phyloP scores from a whole-genome alignment of 1,140 invertebrate genomes.

The Palaemon carinicauda region DNA sequence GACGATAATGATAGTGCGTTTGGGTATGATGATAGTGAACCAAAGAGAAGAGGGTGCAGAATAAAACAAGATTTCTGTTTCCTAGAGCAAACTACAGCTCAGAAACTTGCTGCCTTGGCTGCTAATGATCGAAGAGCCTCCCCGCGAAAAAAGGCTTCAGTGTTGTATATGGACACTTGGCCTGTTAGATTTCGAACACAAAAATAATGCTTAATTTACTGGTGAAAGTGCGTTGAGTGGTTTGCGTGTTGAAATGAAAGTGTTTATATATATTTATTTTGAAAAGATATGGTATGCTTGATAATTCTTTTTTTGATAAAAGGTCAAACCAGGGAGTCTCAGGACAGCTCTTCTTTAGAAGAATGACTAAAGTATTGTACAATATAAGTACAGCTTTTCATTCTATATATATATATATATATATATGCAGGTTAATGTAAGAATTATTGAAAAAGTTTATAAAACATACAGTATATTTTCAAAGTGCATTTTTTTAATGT shows the following conservation, averaged over 20 bases:
- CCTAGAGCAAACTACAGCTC: conserved; percentile 37
- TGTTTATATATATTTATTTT: conserved; percentile 57
- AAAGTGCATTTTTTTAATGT: too few relatives aligned
- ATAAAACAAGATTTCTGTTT: conserved; percentile 43
- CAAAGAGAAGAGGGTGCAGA: conserved; percentile 44
- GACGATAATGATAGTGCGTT: conserved; percentile 59
- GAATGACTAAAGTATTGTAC: background rate
- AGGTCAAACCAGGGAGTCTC: conserved; percentile 55
- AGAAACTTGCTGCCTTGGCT: conserved; percentile 39
- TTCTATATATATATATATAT: too few relatives aligned
- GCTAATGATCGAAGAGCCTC: conserved; percentile 52
- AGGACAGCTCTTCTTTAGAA: conserved; percentile 49
- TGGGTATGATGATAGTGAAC: conserved; percentile 57
- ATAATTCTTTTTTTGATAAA: conserved; percentile 43
- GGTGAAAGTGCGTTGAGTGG: conserved; percentile 30
- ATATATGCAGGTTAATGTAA: background rate
- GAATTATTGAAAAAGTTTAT: too few relatives aligned
- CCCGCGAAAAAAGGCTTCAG: conserved; percentile 53
- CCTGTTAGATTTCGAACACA: conserved; percentile 54
- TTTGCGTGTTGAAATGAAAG: conserved; percentile 44
- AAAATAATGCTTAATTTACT: conserved; percentile 41
- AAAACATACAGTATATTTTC: too few relatives aligned
- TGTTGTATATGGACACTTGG: conserved; percentile 49
- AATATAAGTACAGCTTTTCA: conserved; percentile 25
- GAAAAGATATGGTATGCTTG: conserved; percentile 45